Base-by-base conservation (phyloP, 2,888 invertebrate genomes). In the Conistra vaccinii region DNA sequence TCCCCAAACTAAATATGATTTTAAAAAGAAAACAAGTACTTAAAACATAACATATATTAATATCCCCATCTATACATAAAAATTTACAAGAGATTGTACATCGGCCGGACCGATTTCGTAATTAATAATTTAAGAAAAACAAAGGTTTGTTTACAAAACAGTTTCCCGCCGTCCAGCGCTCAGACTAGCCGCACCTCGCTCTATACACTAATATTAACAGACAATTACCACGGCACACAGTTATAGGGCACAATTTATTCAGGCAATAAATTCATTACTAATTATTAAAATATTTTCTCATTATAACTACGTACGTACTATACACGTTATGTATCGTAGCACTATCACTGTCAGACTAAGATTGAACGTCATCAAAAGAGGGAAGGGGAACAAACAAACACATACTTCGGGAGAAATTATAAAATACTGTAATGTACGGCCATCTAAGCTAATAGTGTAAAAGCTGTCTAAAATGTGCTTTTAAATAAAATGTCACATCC, bases 21-120 rank as follows among this genome's bases (percentile, higher is more conserved):
- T 89, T 90, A 76, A 91, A 92, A 89, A 68, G 90, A 93, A 94
- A 94, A 94, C 93, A 93, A 94, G 73, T 90, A 90, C 90, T 90
- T 89, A 88, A 85, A 87, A 88, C 90, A 87, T 94, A 95, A 96
- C 95, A 95, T 95, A 95, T 95, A 95, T 95, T 95, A 95, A 95
- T 94, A 94, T 94, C 93, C 95, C 95, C 95, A 91, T 94, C 95
- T 96, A 94, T 95, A 95, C 95, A 95, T 95, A 95, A 94, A 94
- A 91, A 94, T 95, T 94, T 96, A 96, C 96, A 96, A 93, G 94
- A 94, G 94, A 95, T 94, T 95, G 94, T 95, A 94, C 93, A 95
- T 90, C 94, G 94, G 94, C 88, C 81, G 88, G 75, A 90, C 93
- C 93, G 93, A 86, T 87, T 80, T 85, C 89, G 90, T 91, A 92